A percentile compares a stretch with the other conserved stretches of the same genome.
phyloP scores from a whole-genome alignment of 2,113 vertebrate species.

The Siphamia tubifer region DNA sequence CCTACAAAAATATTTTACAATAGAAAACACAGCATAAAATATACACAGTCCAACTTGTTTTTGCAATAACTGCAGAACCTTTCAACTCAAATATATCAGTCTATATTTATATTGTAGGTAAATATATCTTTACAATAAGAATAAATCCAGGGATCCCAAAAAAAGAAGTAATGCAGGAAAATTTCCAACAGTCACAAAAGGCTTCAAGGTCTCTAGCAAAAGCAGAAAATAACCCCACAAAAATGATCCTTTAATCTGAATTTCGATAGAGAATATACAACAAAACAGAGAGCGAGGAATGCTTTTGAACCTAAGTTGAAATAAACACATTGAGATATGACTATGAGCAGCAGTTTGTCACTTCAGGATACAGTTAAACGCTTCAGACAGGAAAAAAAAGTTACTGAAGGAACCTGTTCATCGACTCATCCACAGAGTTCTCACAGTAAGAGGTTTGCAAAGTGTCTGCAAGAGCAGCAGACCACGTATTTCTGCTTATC shows the following conservation, averaged over 20 bases:
- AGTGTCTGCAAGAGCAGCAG: neutral
- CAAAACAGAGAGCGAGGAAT: slow-evolving; percentile 28
- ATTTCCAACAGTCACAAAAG: slow-evolving; percentile 9
- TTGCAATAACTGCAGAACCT: slow-evolving; percentile 59
- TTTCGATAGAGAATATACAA: slow-evolving; percentile 47
- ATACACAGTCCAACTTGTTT: slow-evolving; percentile 64
- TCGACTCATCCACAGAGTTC: neutral
- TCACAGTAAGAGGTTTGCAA: neutral
- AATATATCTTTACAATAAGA: slow-evolving; percentile 71
- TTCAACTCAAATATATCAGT: slow-evolving; percentile 73
- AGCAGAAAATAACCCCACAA: slow-evolving; percentile 33
- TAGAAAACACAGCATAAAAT: slow-evolving; percentile 78
- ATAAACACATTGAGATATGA: neutral
- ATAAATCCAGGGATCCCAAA: slow-evolving; percentile 37
- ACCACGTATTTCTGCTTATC: neutral
- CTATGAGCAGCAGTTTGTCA: slow-evolving; percentile 12
- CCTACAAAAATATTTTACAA: slow-evolving; percentile 82
- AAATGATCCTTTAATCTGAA: slow-evolving; percentile 16
- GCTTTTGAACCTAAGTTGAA: neutral
- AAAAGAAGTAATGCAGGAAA: neutral
- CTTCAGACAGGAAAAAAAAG: slow-evolving; percentile 7
- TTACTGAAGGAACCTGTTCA: slow-evolving; percentile 4
- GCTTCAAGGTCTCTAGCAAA: slow-evolving; percentile 1
- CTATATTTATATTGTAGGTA: slow-evolving; percentile 62
- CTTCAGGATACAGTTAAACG: neutral